Conservation (phyloP, 2,113 vertebrate species). For the Albula glossodonta region DNA sequence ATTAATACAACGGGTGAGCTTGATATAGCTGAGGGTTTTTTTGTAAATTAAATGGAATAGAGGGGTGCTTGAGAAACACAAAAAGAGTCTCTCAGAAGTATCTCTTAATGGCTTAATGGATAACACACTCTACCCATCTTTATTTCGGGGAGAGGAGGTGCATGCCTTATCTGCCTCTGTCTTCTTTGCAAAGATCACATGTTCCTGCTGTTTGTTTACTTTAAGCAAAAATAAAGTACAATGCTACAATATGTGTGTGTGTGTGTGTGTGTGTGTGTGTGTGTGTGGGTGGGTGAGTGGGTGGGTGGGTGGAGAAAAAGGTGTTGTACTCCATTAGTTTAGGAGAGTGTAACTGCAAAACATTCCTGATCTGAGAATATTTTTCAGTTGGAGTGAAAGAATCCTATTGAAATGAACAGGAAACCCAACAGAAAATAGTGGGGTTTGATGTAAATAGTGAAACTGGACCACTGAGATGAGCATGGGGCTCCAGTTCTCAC, state of each 20-base stretch:
- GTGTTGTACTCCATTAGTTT: neutral
- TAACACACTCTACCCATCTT: neutral
- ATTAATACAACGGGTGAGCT: neutral
- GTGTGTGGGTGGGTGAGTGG: neutral
- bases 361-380: neutral
- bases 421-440: neutral
- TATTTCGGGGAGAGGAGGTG: neutral
- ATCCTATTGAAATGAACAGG: neutral
- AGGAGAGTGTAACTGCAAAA: neutral
- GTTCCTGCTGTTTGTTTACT: slow-evolving; percentile 66
- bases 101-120: slow-evolving; percentile 13
- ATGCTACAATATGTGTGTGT: neutral
- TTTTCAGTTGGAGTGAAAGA: neutral
- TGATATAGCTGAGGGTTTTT: neutral
- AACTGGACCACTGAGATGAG: neutral
- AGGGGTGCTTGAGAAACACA: neutral
- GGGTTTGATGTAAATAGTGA: neutral
- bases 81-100: neutral
- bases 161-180: neutral
- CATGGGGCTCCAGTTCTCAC: no score
- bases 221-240: slow-evolving; percentile 8
- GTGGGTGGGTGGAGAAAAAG: neutral
- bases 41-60: neutral
- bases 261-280: slow-evolving; percentile 2
- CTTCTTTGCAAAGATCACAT: neutral